Conservation (phyloP, 2,113 vertebrate genomes). For the Octodon degus region DNA sequence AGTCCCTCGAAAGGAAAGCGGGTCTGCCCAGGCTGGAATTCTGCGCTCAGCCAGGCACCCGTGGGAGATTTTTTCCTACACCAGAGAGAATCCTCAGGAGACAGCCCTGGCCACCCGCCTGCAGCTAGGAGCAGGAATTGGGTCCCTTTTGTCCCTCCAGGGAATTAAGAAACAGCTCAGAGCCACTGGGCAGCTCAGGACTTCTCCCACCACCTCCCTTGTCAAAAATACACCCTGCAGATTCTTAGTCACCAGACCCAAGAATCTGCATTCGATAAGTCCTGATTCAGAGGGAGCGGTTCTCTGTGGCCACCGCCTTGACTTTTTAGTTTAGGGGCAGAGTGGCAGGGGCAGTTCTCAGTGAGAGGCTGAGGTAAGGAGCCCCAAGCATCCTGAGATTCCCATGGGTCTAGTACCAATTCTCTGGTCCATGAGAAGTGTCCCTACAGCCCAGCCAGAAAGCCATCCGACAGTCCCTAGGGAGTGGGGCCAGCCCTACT, state of each 20-base stretch:
- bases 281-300: background rate
- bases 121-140: background rate
- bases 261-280: background rate
- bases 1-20: background rate
- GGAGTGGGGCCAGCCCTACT: background rate
- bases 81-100: background rate
- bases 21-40: background rate
- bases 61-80: background rate
- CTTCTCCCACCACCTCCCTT: background rate
- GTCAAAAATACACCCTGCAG: background rate
- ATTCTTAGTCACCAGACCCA: background rate
- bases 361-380: background rate
- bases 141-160: background rate
- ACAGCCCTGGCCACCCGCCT: background rate
- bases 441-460: background rate
- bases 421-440: background rate
- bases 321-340: background rate
- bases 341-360: background rate
- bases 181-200: background rate
- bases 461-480: background rate
- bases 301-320: background rate
- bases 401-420: background rate
- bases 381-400: background rate
- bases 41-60: background rate
- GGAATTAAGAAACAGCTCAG: background rate